Base-by-base conservation (phyloP, 2,113 vertebrate species). In the Otolemur garnettii region DNA sequence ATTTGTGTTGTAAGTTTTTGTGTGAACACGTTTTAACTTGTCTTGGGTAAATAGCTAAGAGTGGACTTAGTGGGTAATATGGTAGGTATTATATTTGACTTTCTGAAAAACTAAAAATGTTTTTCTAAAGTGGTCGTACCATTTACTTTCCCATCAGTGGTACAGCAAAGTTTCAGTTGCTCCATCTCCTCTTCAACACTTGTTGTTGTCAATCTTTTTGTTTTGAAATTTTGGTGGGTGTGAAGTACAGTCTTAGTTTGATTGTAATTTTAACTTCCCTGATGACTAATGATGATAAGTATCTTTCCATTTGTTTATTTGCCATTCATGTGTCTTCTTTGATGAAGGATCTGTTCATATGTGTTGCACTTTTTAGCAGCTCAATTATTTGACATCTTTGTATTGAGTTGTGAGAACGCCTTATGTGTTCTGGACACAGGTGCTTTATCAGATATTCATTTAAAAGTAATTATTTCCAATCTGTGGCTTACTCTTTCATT, bases 231-330 rank as follows among this genome's bases (percentile, higher is more conserved):
- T 15, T 84, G 50, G 11, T 60, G 18, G 24, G 13, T 42, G 12
- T 81, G 30, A 87, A 66, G 26, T 33, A 64, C 10, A 21, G 17
- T 68, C 64, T 88, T 50, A 89, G 4, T 28, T 15, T 72, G 33
- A 55, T 30, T 55, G 74, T 90, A 91, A 85, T 59, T 92, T 84
- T 91, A 4, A 74, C 66, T 91, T 91, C 59, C 59, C 8, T 68
- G n/a, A 69, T 81, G 59, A 74, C 68, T 74, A 42, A 60, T 80
- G 42, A 81, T 5, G 3, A 38, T 33, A 74, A 62, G 10, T 50
- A 42, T 55, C 1, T 89, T 93, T 60, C 42, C 33, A 59, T 53
- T 66, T 69, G 13, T 75, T 83, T 75, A 55, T 81, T 90, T 86
- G 68, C 8, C 14, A 28, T 59, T 81, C 14, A 30, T 24, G 13